phyloP scores from a whole-genome alignment of 2,888 invertebrate species.

The Chouioia cunea region DNA sequence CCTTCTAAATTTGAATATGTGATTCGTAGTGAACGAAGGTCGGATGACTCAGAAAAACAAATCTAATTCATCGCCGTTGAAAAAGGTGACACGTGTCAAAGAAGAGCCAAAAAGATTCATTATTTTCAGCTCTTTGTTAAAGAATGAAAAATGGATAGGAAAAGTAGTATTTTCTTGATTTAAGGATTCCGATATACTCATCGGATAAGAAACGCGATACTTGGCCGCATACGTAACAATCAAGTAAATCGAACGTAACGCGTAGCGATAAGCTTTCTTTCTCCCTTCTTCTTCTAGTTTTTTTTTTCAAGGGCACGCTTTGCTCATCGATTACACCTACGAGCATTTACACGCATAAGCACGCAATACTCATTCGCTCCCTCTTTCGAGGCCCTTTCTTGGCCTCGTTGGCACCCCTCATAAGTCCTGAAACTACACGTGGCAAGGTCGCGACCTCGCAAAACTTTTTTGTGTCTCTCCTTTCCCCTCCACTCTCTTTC shows the following conservation, averaged over 20 bases:
- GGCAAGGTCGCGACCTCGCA: constrained; percentile 62
- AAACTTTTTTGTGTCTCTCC: not conserved
- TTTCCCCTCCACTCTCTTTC: constrained; percentile 26
- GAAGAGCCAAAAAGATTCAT: too few relatives aligned
- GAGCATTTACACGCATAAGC: constrained; percentile 1
- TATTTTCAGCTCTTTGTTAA: too few relatives aligned
- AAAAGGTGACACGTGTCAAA: too few relatives aligned
- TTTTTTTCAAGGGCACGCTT: not conserved
- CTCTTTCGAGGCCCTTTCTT: constrained; percentile 27
- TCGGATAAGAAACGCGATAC: too few relatives aligned
- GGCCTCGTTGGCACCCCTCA: constrained; percentile 20
- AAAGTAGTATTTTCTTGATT: too few relatives aligned
- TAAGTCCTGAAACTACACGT: constrained; percentile 52
- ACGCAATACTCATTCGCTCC: not conserved
- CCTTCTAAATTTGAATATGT: too few relatives aligned
- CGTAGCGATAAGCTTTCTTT: not conserved
- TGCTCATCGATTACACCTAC: constrained; percentile 27
- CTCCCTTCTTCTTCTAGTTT: not conserved
- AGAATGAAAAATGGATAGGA: too few relatives aligned
- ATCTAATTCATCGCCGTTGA: too few relatives aligned
- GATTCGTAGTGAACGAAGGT: too few relatives aligned
- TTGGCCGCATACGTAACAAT: not conserved
- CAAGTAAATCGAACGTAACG: not conserved
- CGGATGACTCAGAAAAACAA: too few relatives aligned
- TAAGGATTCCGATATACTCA: too few relatives aligned